Percentiles rank a stretch among this genome's conserved stretches.
Evolutionary conservation across 2,113 vertebrate genomes (phyloP).

Genomic region (Regulus satrapa): DNA sequence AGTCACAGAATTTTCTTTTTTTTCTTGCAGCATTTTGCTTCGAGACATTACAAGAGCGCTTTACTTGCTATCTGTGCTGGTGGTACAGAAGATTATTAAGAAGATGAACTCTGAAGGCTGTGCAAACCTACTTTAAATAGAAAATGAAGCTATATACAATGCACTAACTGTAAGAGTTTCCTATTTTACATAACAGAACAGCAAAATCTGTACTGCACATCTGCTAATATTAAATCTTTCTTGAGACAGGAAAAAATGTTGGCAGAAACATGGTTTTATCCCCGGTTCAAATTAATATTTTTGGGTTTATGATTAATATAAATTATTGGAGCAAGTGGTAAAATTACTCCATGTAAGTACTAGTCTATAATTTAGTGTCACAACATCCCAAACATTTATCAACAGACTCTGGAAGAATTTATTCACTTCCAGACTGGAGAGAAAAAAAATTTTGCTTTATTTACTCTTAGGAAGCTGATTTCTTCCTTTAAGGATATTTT

Average conservation of each 20-base stretch:
- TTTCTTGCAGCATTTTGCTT: constrained; percentile 75
- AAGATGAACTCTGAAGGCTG: not conserved
- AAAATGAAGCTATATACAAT: not conserved
- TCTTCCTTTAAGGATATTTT: not conserved
- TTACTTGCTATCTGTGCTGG: constrained; percentile 76
- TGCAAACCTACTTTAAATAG: not conserved
- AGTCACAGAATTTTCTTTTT: not conserved
- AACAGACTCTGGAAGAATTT: not conserved
- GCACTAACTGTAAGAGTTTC: not conserved
- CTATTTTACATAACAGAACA: not conserved
- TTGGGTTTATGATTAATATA: not conserved
- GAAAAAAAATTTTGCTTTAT: not conserved
- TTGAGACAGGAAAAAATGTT: not conserved
- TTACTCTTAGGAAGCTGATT: not conserved
- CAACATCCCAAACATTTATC: not conserved
- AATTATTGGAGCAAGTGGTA: not conserved
- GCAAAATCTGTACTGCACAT: not conserved
- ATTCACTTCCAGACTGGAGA: not conserved
- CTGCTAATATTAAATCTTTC: not conserved
- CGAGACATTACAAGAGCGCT: constrained; percentile 77
- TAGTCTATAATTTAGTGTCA: not conserved
- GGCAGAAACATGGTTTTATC: not conserved
- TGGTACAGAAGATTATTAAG: constrained; percentile 71
- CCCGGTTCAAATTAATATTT: not conserved
- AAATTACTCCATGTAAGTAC: not conserved